phyloP scores from a whole-genome alignment of 2,113 vertebrate species.

The Plecotus auritus region DNA sequence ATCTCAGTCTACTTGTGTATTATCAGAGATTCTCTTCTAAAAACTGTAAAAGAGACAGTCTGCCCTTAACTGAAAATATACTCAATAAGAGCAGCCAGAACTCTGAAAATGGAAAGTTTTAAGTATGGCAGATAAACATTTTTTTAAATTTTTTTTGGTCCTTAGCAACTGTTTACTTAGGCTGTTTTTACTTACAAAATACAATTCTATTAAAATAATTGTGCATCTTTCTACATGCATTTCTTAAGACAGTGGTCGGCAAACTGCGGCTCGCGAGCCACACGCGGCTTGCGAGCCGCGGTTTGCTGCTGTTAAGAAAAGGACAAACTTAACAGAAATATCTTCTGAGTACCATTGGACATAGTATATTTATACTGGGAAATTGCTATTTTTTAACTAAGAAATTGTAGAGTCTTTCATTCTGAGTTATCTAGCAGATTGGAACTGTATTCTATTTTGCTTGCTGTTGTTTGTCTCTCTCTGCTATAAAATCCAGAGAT shows the following conservation, averaged over 20 bases:
- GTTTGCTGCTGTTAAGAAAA: background rate
- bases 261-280: too few relatives aligned
- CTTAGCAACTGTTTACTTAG: background rate
- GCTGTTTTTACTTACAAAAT: slow-evolving; percentile 36
- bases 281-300: too few relatives aligned
- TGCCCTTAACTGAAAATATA: background rate
- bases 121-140: background rate
- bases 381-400: background rate
- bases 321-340: background rate
- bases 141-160: background rate
- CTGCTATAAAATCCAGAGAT: background rate
- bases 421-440: background rate
- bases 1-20: background rate
- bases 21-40: background rate
- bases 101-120: background rate
- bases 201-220: slow-evolving; percentile 11
- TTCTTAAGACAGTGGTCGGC: background rate
- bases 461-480: background rate
- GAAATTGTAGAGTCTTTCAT: background rate
- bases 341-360: background rate
- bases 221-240: background rate
- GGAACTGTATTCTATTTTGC: background rate
- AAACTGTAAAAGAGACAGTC: background rate
- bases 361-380: background rate
- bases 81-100: background rate